Base-by-base conservation (phyloP, 2,888 invertebrate species). In the Ecliptopera silaceata region DNA sequence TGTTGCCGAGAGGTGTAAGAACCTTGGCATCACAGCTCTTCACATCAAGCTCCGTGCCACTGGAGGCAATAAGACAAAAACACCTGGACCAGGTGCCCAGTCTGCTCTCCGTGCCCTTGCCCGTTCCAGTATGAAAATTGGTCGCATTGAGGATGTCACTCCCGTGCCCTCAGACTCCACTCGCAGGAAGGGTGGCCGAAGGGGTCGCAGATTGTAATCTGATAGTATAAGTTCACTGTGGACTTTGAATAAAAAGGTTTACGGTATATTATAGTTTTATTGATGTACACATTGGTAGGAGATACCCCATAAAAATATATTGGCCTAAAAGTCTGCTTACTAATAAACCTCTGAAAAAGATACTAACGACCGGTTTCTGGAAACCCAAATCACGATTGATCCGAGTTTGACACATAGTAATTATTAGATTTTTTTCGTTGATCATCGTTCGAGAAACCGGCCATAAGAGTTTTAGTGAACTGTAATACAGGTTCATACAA, bases 101-200 rank as follows among this genome's bases (percentile, higher is more conserved):
- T 99, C 99, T 56, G 99, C 99, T 43, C 94, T 99, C 50, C 94
- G 99, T 74, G 99, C 99, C 73, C 93, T 99, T 71, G 99, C 99
- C 71, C 97, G 99, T 88, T 97, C 99, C 59, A 98, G 97, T 75
- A 99, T 99, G 98, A 99, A 99, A 91, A 99, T 99, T 87, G 99
- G 99, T 48, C 96, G 99, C 77, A 99, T 99, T 84, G 99, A 97
- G 92, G 99, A 99, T 93, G 99, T 99, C 8, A 99, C 99, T 8
- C 99, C 99, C 17, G 99, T 99, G 88, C 99, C 99, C 77, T 98
- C 99, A 54, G 99, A 99, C 92, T 97, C 98, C 64, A 99, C 99
- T 52, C 96, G 99, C 84, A 98, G 99, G 94, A 99, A 99, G 97
- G 99, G 99, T 84, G 99, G 99, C 92, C 96, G 99, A 82, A 96